phyloP scores from a whole-genome alignment of 92 coral and sea anemone species.

The Paragorgia papillata region DNA sequence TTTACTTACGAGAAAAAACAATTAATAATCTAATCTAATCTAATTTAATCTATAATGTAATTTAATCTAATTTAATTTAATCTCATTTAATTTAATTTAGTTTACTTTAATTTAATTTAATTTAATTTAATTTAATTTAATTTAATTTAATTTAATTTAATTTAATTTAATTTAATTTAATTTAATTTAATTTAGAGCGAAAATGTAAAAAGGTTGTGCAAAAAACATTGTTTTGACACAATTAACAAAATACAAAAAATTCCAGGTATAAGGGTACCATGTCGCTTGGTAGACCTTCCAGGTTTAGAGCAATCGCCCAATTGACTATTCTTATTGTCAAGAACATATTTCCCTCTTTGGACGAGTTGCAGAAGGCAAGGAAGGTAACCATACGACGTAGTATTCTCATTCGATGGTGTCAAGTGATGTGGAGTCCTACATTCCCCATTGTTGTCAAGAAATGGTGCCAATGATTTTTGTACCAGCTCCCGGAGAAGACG shows the following conservation, averaged over 20 bases:
- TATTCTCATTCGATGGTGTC: not conserved
- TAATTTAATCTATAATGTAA: too few species aligned
- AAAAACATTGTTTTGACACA: too few species aligned
- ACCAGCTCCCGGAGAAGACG: constrained; percentile 7
- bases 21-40: too few species aligned
- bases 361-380: constrained; percentile 26
- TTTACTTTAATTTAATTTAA: too few species aligned
- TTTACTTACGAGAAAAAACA: too few species aligned
- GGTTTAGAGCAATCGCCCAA: constrained; percentile 20
- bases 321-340: constrained; percentile 20
- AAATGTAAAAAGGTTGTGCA: too few species aligned
- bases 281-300: constrained; percentile 7
- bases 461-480: constrained; percentile 1
- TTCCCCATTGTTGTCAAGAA: not conserved
- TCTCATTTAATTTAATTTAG: too few species aligned
- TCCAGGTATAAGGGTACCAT: constrained; percentile 32
- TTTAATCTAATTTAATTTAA: too few species aligned
- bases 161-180: too few species aligned
- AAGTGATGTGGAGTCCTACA: constrained; percentile 15
- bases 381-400: constrained; percentile 5
- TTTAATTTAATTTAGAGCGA: too few species aligned
- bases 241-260: constrained; percentile 23
- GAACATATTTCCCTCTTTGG: constrained; percentile 27
- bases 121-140: too few species aligned
- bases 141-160: too few species aligned